These are phyloP conservation scores for Anarrhichthys ocellatus DNA, from an alignment of 2,113 vertebrate genomes.

Conservation along the genomic window DNA sequence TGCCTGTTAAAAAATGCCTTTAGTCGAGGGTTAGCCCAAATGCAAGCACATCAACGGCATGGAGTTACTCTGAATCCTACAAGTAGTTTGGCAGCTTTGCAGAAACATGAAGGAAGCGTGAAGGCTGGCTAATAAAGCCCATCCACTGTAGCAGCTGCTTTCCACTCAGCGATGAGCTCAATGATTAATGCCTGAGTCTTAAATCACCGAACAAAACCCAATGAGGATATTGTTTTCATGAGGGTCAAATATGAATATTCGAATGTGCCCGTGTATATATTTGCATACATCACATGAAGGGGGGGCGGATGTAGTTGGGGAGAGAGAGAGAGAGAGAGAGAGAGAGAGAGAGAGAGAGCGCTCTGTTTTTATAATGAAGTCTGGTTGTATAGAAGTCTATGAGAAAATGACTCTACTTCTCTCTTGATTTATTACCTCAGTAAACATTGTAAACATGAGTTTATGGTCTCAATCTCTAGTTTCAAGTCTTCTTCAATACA, in stretches of 20 bases:
- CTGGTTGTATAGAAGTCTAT: no score
- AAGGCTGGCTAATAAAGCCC: slow-evolving; percentile 40
- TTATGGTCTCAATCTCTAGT: no score
- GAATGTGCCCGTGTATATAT: slow-evolving; percentile 28
- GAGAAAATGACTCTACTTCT: no score
- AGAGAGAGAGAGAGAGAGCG: background rate
- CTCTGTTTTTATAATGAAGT: background rate
- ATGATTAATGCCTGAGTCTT: slow-evolving; percentile 54
- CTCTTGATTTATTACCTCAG: no score
- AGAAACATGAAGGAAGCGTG: slow-evolving; percentile 31
- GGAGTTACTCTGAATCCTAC: slow-evolving; percentile 14
- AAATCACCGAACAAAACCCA: slow-evolving; percentile 26
- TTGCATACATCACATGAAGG: slow-evolving; percentile 31
- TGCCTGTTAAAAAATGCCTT: background rate
- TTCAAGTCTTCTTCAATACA: no score
- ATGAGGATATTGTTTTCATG: slow-evolving; percentile 34
- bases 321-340: background rate
- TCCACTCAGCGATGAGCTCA: slow-evolving; percentile 35
- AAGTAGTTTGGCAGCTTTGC: slow-evolving; percentile 35
- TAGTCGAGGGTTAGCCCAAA: background rate
- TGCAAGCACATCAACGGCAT: background rate
- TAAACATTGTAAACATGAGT: no score
- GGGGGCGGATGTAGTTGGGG: slow-evolving; percentile 23
- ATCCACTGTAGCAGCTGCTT: slow-evolving; percentile 54
- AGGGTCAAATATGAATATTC: slow-evolving; percentile 55